Evolutionary conservation across 2,888 invertebrate genomes (phyloP).

Genomic region (Papilio demoleus): DNA sequence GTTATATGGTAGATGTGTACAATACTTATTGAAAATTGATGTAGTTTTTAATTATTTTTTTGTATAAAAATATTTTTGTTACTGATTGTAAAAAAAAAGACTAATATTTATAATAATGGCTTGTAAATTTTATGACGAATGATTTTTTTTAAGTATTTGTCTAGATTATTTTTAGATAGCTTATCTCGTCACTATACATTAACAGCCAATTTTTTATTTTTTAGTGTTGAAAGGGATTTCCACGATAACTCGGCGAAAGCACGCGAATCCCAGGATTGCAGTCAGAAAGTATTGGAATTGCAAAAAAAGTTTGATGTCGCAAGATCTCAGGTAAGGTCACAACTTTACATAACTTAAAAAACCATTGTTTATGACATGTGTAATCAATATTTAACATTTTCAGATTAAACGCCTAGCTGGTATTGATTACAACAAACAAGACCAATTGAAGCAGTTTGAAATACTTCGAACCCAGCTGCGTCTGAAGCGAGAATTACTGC

Average conservation of each 20-base stretch:
- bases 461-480: conserved; percentile 92
- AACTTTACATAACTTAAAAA: too few relatives aligned
- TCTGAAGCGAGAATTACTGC: conserved; percentile 93
- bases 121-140: too few relatives aligned
- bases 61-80: too few relatives aligned
- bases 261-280: conserved; percentile 93
- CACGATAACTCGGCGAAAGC: conserved; percentile 92
- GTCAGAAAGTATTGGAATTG: conserved; percentile 93
- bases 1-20: too few relatives aligned
- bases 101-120: too few relatives aligned
- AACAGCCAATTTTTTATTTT: conserved; percentile 41
- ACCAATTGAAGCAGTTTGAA: conserved; percentile 94
- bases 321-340: conserved; percentile 90
- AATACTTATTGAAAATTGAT: too few relatives aligned
- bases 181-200: conserved; percentile 37
- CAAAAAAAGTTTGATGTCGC: conserved; percentile 95
- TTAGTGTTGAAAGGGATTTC: conserved; percentile 94
- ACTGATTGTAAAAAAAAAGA: too few relatives aligned
- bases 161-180: conserved; percentile 57
- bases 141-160: too few relatives aligned
- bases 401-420: conserved; percentile 92
- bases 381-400: conserved; percentile 50
- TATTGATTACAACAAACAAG: conserved; percentile 96
- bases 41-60: too few relatives aligned
- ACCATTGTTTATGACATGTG: not conserved